Conservation (phyloP, 2,797 vertebrate species). For the Rhinatrema bivittatum region DNA sequence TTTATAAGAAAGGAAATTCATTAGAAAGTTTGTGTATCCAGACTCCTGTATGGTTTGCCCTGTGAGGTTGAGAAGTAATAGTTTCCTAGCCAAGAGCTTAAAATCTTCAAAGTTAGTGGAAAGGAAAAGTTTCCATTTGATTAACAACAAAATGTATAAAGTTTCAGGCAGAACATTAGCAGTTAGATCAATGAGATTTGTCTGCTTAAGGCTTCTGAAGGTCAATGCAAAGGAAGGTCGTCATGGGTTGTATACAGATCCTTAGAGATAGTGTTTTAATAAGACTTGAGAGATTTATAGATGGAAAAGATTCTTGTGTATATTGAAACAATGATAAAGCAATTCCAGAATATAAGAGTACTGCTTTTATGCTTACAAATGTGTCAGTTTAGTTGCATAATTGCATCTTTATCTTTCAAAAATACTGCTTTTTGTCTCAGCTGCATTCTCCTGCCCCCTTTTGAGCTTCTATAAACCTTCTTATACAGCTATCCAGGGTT, state of each 20-base stretch:
- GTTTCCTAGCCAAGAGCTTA: slow-evolving; percentile 13
- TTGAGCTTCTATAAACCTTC: no score
- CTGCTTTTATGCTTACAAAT: not conserved
- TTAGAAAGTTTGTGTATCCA: slow-evolving; percentile 31
- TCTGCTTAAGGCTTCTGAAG: not conserved
- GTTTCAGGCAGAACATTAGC: slow-evolving; percentile 2
- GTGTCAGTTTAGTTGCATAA: no score
- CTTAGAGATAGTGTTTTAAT: slow-evolving; percentile 6
- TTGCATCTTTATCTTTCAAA: no score
- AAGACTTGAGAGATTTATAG: not conserved
- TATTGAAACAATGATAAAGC: not conserved
- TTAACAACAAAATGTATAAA: not conserved
- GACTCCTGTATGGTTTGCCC: slow-evolving; percentile 33
- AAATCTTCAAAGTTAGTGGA: slow-evolving; percentile 10
- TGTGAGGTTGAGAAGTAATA: slow-evolving; percentile 10
- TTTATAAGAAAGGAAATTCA: slow-evolving; percentile 28
- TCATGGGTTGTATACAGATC: not conserved
- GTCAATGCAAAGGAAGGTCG: not conserved
- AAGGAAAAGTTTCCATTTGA: slow-evolving; percentile 10
- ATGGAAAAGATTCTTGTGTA: not conserved
- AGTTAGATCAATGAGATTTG: no score
- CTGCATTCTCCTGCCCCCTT: no score
- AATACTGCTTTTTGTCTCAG: no score
- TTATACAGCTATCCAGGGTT: no score
- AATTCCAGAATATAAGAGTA: not conserved